Percentiles rank a stretch among this genome's conserved stretches.
Conservation (phyloP, 35 echinoderm and acorn worm genomes). For the Lytechinus pictus region DNA sequence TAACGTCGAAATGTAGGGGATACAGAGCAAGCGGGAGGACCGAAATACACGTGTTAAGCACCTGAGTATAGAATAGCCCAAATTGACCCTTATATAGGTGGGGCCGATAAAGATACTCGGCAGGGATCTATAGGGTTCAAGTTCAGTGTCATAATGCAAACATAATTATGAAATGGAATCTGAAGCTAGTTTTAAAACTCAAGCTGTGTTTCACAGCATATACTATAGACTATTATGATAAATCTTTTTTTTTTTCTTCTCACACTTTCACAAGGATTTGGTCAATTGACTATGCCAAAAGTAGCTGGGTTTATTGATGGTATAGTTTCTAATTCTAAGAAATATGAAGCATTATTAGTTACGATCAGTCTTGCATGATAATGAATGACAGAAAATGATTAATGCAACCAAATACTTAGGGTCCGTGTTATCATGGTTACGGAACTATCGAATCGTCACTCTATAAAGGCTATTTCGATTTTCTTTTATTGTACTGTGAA, state of each 20-base stretch:
- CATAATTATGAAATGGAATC: neutral
- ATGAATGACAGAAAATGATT: too few species aligned
- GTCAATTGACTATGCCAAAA: too few species aligned
- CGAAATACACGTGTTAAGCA: neutral
- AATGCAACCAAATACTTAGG: too few species aligned
- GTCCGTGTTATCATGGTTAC: too few species aligned
- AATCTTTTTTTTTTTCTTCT: too few species aligned
- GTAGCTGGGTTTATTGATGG: too few species aligned
- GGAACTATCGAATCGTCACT: neutral
- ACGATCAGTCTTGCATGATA: too few species aligned
- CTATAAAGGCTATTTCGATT: neutral
- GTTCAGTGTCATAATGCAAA: neutral
- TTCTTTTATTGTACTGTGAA: neutral
- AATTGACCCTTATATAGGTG: neutral
- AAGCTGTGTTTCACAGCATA: neutral
- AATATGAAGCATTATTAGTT: too few species aligned
- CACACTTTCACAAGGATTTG: too few species aligned
- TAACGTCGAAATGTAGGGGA: too few species aligned
- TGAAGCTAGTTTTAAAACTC: neutral
- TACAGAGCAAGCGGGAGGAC: neutral
- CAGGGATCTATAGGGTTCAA: neutral
- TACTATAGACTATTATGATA: neutral
- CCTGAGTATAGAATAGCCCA: neutral
- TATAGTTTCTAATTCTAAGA: too few species aligned
- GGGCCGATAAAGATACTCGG: neutral